Conservation (phyloP, 2,888 invertebrate species). For the Agrilus mali region DNA sequence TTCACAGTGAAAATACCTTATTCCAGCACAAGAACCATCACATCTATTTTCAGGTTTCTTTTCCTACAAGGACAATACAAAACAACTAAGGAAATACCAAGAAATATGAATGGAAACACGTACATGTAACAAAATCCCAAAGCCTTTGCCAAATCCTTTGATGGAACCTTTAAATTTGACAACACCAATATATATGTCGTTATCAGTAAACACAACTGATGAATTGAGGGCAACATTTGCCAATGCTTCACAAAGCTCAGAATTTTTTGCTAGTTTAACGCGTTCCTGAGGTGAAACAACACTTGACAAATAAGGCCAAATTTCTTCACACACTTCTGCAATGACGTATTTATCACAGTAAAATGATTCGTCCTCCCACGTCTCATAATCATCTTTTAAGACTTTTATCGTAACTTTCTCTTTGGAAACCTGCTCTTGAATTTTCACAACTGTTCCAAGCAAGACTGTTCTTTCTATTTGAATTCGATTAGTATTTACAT, state of each 20-base stretch:
- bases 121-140: constrained; percentile 45
- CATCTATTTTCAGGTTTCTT: constrained; percentile 27
- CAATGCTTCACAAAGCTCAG: constrained; percentile 34
- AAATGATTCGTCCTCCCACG: constrained; percentile 29
- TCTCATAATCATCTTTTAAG: constrained; percentile 23
- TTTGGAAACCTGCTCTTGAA: constrained; percentile 21
- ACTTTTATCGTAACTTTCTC: constrained; percentile 23
- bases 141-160: constrained; percentile 40
- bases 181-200: constrained; percentile 28
- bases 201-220: constrained; percentile 31
- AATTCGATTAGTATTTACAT: too few relatives aligned
- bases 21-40: constrained; percentile 28
- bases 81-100: background rate
- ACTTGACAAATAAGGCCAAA: constrained; percentile 41
- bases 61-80: constrained; percentile 20
- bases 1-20: constrained; percentile 28
- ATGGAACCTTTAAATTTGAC: constrained; percentile 43
- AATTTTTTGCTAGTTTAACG: constrained; percentile 35
- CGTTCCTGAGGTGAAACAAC: constrained; percentile 39
- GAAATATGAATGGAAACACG: constrained; percentile 15
- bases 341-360: constrained; percentile 22
- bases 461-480: constrained; percentile 24
- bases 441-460: constrained; percentile 28
- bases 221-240: constrained; percentile 27
- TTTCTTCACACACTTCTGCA: constrained; percentile 24